Base-by-base conservation (phyloP, 2,113 vertebrate species). In the Embiotoca jacksoni region DNA sequence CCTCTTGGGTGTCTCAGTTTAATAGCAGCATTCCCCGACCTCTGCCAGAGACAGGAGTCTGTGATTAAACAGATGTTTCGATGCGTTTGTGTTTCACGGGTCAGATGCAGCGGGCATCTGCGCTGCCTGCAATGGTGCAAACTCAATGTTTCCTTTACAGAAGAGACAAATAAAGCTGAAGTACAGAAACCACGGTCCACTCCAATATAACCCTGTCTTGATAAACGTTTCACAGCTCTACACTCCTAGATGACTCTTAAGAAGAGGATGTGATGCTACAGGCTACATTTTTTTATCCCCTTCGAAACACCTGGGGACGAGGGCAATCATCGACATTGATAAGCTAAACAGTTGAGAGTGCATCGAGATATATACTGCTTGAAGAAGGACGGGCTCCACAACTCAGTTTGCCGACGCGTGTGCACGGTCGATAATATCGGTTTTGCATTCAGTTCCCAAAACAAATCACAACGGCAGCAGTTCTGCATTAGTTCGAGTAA, bases 401-500 rank as follows among this genome's bases (percentile, higher is more conserved):
- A 58, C 70, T 85, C 83, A 69, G 57, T 81, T 61, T 82, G 85
- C 84, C 85, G 89, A 90, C 82, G 67, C 63, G 75, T 83, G 89
- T 82, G 83, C 63, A 16, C 49, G 67, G 72, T 80, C 65, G 74
- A 63, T 31, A 69, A 82, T 35, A 54, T 77, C 79, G 16, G 60
- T 75, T 82, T 83, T 91, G 78, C 75, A 81, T 84, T 88, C 59
- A 78, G 64, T 72, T 87, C 75, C 68, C 63, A 69, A 90, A 83
- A 75, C 80, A 61, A 84, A 81, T 83, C 61, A 46, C 83, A 37
- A 88, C 41, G 36, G 64, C 72, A 73, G 78, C 85, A 85, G 88
- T 83, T 85, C 83, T 90, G 90, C 90, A 88, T 85, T 83, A 86
- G 86, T 91, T 87, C 82, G 88, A 89, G 92, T 93, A 94, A 94